Evolutionary conservation across 2,113 vertebrate genomes (phyloP).

Genomic region (Ceyx melanurus): DNA sequence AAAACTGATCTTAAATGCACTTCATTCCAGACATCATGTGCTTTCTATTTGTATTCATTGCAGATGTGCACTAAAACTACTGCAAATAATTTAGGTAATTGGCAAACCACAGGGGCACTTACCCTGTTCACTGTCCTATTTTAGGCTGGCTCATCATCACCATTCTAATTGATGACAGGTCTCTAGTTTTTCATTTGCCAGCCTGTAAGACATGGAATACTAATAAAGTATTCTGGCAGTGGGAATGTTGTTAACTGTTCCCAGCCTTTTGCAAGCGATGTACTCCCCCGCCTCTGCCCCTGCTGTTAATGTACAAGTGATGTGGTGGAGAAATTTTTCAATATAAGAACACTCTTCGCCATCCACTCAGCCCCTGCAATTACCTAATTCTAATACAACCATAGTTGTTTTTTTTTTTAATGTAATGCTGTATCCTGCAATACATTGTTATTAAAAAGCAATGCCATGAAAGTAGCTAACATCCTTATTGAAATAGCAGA

Average conservation of each 20-base stretch:
- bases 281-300: not conserved
- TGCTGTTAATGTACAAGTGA: constrained; percentile 62
- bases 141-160: constrained; percentile 78
- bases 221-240: constrained; percentile 71
- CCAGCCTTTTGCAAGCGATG: constrained; percentile 62
- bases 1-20: constrained; percentile 46
- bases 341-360: constrained; percentile 12
- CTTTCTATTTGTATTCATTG: constrained; percentile 78
- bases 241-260: constrained; percentile 63
- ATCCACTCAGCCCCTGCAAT: constrained; percentile 18
- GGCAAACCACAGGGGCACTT: constrained; percentile 78
- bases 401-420: not conserved
- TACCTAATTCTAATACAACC: constrained; percentile 6
- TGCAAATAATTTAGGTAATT: constrained; percentile 82
- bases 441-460: constrained; percentile 22
- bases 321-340: constrained; percentile 36
- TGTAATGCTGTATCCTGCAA: not conserved
- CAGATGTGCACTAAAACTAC: constrained; percentile 71
- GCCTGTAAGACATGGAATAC: constrained; percentile 76
- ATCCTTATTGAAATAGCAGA: constrained; percentile 34
- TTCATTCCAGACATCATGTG: constrained; percentile 60
- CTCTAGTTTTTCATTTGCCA: constrained; percentile 75
- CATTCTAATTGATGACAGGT: constrained; percentile 77
- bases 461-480: constrained; percentile 26
- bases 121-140: constrained; percentile 75